Evolutionary conservation across 1,140 invertebrate species (phyloP).

Genomic region (Galleria mellonella): DNA sequence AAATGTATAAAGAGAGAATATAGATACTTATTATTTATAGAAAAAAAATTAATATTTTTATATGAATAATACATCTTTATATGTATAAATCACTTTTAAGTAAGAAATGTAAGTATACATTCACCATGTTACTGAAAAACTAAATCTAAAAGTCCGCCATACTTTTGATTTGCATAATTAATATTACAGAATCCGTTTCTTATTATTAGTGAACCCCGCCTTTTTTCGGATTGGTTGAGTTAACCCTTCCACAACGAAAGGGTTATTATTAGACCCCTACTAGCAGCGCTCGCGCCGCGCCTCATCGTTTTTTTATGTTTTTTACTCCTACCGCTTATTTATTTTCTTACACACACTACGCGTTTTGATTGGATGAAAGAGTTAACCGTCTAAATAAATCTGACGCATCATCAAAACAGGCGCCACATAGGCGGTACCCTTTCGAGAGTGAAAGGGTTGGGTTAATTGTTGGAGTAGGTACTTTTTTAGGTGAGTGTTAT

Average conservation of each 20-base stretch:
- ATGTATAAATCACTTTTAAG: too few species aligned
- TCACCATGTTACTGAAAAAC: too few species aligned
- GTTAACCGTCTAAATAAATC: constrained; percentile 58
- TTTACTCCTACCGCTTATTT: constrained; percentile 33
- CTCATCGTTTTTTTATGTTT: constrained; percentile 58
- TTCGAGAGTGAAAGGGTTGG: constrained; percentile 49
- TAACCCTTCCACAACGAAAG: constrained; percentile 60
- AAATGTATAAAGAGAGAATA: too few species aligned
- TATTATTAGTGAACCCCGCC: constrained; percentile 37
- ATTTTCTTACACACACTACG: constrained; percentile 38
- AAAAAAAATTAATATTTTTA: too few species aligned
- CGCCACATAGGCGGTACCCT: constrained; percentile 35
- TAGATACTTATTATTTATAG: too few species aligned
- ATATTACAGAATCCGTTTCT: constrained; percentile 16
- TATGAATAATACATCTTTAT: too few species aligned
- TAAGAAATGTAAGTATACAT: too few species aligned
- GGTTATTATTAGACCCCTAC: constrained; percentile 63
- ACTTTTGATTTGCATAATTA: too few species aligned
- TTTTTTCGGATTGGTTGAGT: constrained; percentile 46
- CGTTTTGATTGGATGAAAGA: constrained; percentile 64
- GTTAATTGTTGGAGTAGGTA: constrained; percentile 14
- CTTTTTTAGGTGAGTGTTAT: constrained; percentile 15
- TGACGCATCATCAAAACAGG: constrained; percentile 14
- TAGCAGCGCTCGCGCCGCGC: constrained; percentile 42
- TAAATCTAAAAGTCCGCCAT: too few species aligned